phyloP scores from a whole-genome alignment of 2,113 vertebrate species.

The Bostrychus sinensis region DNA sequence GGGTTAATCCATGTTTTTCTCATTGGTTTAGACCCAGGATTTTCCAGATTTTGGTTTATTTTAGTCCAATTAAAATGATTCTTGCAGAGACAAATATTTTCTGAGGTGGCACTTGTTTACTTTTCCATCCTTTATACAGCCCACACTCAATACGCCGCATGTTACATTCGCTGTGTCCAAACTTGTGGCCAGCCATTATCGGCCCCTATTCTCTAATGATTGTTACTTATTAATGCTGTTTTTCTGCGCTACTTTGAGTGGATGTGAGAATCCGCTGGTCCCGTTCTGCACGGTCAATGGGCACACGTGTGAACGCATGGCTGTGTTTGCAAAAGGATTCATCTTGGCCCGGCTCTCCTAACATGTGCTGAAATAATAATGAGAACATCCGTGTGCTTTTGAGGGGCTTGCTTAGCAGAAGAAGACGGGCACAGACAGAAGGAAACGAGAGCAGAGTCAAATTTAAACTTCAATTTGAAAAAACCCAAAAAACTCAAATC shows the following conservation, averaged over 20 bases:
- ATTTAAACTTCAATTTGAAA: conserved; percentile 21
- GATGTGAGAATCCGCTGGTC: conserved; percentile 32
- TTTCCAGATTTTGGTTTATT: too few species aligned
- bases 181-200: conserved; percentile 17
- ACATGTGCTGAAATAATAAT: conserved; percentile 75
- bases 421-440: neutral
- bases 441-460: conserved; percentile 19
- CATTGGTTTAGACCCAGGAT: too few species aligned
- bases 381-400: conserved; percentile 61
- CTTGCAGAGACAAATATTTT: too few species aligned
- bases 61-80: too few species aligned
- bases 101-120: too few species aligned
- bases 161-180: neutral
- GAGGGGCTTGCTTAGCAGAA: conserved; percentile 36
- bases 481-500: conserved; percentile 7
- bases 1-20: too few species aligned
- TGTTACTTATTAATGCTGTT: conserved; percentile 55
- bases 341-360: conserved; percentile 61
- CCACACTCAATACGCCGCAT: neutral
- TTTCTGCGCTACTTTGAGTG: conserved; percentile 19
- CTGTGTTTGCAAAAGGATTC: conserved; percentile 63
- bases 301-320: conserved; percentile 61
- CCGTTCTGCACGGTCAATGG: conserved; percentile 35
- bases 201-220: conserved; percentile 34
- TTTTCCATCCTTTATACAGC: too few species aligned